Conservation (phyloP, 92 coral and sea anemone genomes). For the Porites cylindrica region DNA sequence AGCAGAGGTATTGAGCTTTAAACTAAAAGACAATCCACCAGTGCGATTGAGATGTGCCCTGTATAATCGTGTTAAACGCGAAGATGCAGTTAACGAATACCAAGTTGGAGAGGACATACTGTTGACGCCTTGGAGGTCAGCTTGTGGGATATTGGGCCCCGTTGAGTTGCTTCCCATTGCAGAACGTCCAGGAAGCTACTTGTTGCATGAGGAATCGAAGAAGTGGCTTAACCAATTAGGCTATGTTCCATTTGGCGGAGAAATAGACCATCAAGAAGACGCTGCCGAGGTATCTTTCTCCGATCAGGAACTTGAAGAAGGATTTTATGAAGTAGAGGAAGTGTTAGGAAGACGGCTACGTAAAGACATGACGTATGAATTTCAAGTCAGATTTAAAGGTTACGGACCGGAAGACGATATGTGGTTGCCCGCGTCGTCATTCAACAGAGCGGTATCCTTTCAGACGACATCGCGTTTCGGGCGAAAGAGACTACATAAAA, state of each 20-base stretch:
- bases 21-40: constrained; percentile 30
- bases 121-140: constrained; percentile 35
- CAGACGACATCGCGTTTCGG: constrained; percentile 42
- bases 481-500: constrained; percentile 47
- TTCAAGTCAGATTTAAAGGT: constrained; percentile 62
- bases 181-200: neutral
- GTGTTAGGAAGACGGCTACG: constrained; percentile 30
- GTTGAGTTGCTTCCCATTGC: constrained; percentile 24
- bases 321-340: constrained; percentile 51
- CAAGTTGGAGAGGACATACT: constrained; percentile 40
- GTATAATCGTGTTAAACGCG: neutral
- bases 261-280: too few relatives aligned
- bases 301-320: constrained; percentile 18
- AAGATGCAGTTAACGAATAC: constrained; percentile 10
- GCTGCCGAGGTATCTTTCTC: neutral
- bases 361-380: constrained; percentile 15
- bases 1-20: constrained; percentile 36
- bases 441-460: constrained; percentile 44
- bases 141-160: constrained; percentile 24
- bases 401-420: constrained; percentile 53
- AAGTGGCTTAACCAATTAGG: neutral
- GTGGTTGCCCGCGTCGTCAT: constrained; percentile 61
- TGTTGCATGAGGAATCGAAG: constrained; percentile 3
- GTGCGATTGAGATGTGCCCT: constrained; percentile 42
- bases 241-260: constrained; percentile 11